Percentiles rank a stretch among this genome's conserved stretches.
Conservation (phyloP, 92 coral and sea anemone species). For the Heliopora coerulea region DNA sequence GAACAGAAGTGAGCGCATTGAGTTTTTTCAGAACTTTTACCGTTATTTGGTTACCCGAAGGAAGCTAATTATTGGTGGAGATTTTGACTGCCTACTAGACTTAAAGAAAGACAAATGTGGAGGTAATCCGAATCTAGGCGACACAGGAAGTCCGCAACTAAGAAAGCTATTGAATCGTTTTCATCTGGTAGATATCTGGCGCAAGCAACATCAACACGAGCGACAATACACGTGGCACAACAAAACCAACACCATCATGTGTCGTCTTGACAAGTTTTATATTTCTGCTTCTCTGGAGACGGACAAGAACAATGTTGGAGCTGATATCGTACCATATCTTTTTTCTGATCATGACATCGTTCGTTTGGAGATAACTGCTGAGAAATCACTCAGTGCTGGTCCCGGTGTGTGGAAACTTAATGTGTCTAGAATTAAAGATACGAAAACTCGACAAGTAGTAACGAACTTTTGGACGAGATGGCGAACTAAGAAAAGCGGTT, state of each 20-base stretch:
- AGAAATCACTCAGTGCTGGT: not conserved
- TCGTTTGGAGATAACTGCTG: not conserved
- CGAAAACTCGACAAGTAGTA: not conserved
- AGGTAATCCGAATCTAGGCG: not conserved
- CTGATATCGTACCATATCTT: constrained; percentile 18
- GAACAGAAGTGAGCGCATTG: constrained; percentile 17
- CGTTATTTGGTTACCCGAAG: constrained; percentile 10
- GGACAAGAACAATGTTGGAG: not conserved
- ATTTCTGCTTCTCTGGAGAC: not conserved
- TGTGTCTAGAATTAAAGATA: not conserved
- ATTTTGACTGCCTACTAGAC: constrained; percentile 49
- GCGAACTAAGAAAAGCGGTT: not conserved
- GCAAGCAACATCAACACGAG: not conserved
- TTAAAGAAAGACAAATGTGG: constrained; percentile 33
- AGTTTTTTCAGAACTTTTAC: constrained; percentile 26
- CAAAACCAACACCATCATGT: not conserved
- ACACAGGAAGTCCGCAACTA: not conserved
- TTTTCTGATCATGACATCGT: constrained; percentile 44
- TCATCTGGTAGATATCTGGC: constrained; percentile 1
- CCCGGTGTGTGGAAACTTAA: not conserved
- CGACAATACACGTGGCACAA: constrained; percentile 9
- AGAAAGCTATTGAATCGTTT: too few species aligned
- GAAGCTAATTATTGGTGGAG: constrained; percentile 19
- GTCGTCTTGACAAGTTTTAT: constrained; percentile 34
- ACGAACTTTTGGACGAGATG: not conserved